Conservation (phyloP, 1,140 invertebrate genomes). For the Pinna nobilis region DNA sequence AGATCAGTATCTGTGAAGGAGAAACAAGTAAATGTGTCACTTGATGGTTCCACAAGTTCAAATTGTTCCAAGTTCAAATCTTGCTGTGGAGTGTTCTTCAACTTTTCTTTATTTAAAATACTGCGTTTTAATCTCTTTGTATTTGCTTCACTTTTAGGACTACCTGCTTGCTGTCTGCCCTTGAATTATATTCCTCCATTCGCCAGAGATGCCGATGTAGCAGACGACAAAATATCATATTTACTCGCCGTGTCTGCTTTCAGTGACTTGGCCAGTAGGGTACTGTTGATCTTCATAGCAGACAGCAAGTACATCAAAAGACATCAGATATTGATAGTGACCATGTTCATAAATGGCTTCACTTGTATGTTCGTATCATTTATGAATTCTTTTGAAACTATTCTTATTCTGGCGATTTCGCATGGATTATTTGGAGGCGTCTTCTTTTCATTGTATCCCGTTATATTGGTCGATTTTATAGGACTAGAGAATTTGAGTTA, state of each 20-base stretch:
- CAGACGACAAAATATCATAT: constrained; percentile 21
- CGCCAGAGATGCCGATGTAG: constrained; percentile 24
- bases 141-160: not conserved
- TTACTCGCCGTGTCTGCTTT: constrained; percentile 13
- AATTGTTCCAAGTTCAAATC: not conserved
- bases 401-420: not conserved
- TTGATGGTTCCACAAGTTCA: not conserved
- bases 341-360: constrained; percentile 5
- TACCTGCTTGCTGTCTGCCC: constrained; percentile 7
- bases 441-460: constrained; percentile 30
- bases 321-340: constrained; percentile 10
- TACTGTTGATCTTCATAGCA: constrained; percentile 4
- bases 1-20: not conserved
- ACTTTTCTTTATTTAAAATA: constrained; percentile 8
- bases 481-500: constrained; percentile 22
- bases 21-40: not conserved
- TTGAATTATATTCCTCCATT: constrained; percentile 34
- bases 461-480: constrained; percentile 27
- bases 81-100: too few species aligned
- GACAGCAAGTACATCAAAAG: constrained; percentile 17
- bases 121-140: constrained; percentile 3
- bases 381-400: not conserved
- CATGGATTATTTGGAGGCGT: constrained; percentile 30
- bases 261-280: constrained; percentile 10
- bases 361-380: constrained; percentile 1